These are phyloP conservation scores for Spondyliosoma cantharus DNA, from an alignment of 2,797 vertebrate genomes.

Conservation along the genomic window DNA sequence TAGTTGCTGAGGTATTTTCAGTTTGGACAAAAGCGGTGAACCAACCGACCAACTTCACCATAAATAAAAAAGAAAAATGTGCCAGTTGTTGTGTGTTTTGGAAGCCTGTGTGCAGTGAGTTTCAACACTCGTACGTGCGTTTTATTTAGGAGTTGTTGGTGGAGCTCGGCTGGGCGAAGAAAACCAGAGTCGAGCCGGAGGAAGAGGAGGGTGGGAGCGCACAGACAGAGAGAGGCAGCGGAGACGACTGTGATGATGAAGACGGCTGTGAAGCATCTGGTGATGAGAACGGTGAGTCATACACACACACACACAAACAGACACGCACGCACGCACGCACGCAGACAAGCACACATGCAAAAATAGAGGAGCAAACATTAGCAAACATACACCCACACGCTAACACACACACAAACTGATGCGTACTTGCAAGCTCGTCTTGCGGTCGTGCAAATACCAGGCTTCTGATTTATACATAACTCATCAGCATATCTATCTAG, in stretches of 20 bases:
- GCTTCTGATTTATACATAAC: conserved; percentile 10
- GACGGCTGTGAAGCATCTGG: conserved; percentile 91
- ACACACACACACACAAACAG: conserved; percentile 7
- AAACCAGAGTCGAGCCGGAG: conserved; percentile 73
- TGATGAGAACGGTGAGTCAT: conserved; percentile 76
- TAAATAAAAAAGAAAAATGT: neutral
- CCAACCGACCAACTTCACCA: neutral
- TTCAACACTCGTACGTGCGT: neutral
- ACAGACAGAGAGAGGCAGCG: conserved; percentile 70
- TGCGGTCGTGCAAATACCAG: conserved; percentile 24
- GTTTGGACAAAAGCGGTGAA: neutral
- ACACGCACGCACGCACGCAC: conserved; percentile 18
- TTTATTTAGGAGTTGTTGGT: conserved; percentile 80
- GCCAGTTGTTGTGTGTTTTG: neutral
- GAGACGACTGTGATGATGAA: conserved; percentile 88
- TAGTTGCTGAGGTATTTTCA: too few relatives aligned
- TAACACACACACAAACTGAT: neutral
- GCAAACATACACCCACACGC: conserved; percentile 48
- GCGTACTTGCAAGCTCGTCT: neutral
- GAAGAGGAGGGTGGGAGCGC: conserved; percentile 66
- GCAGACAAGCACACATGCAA: neutral
- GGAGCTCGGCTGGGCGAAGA: conserved; percentile 78
- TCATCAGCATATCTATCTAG: neutral
- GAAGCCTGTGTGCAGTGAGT: neutral
- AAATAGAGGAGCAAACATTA: conserved; percentile 45